Conservation (phyloP, 1,140 invertebrate genomes). For the Epicauta chinensis region DNA sequence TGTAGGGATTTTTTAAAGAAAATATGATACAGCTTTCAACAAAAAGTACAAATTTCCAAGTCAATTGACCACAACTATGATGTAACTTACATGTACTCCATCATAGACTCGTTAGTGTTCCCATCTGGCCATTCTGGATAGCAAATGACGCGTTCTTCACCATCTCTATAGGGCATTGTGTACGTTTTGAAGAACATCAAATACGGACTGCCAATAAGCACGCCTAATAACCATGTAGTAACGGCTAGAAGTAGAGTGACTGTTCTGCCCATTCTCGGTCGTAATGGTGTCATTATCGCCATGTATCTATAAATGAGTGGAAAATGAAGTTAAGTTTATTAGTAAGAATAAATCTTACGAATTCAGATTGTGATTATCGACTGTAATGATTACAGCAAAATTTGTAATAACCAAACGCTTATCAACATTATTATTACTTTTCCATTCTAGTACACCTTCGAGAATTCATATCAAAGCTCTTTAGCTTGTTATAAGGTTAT, state of each 20-base stretch:
- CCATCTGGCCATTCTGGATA: conserved; percentile 79
- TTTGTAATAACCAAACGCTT: too few species aligned
- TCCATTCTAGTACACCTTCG: too few species aligned
- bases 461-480: too few species aligned
- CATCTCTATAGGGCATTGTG: conserved; percentile 51
- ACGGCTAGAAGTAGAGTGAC: conserved; percentile 75
- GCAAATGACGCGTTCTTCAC: conserved; percentile 62
- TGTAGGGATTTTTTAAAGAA: too few species aligned
- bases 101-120: conserved; percentile 57
- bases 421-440: too few species aligned
- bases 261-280: conserved; percentile 73
- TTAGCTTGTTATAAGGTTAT: too few species aligned
- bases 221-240: conserved; percentile 73
- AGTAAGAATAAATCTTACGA: too few species aligned
- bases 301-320: conserved; percentile 62
- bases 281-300: conserved; percentile 86
- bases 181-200: conserved; percentile 74
- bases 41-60: too few species aligned
- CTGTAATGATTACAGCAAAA: too few species aligned
- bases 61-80: too few species aligned
- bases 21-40: too few species aligned
- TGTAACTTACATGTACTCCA: conserved; percentile 81
- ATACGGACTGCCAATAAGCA: conserved; percentile 73
- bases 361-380: too few species aligned
- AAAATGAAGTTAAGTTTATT: background rate